Conservation (phyloP, 2,888 invertebrate genomes). For the Trypoxylon attenuatum region DNA sequence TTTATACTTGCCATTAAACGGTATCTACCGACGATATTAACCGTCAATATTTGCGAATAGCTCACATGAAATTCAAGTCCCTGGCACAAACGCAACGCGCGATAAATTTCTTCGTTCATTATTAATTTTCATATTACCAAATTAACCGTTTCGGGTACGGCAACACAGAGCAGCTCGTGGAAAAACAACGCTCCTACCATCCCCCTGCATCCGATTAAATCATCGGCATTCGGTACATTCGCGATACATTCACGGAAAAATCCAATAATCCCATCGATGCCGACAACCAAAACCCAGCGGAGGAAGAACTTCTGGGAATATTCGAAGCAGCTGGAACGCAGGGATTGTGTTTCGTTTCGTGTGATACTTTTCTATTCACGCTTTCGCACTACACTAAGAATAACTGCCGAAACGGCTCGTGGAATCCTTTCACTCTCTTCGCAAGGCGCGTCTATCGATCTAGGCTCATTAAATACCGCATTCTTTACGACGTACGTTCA, state of each 20-base stretch:
- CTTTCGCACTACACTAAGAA: too few relatives aligned
- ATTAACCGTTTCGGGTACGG: neutral
- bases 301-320: too few relatives aligned
- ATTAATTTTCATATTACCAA: slow-evolving; percentile 25
- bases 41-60: slow-evolving; percentile 43
- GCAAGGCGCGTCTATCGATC: too few relatives aligned
- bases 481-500: too few relatives aligned
- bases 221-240: neutral
- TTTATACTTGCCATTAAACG: slow-evolving; percentile 37
- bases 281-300: too few relatives aligned
- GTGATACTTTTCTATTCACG: too few relatives aligned
- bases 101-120: slow-evolving; percentile 16
- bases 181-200: neutral
- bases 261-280: neutral
- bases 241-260: neutral
- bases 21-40: slow-evolving; percentile 39
- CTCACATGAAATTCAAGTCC: slow-evolving; percentile 32
- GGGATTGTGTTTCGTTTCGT: too few relatives aligned
- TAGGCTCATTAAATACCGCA: too few relatives aligned
- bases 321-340: too few relatives aligned
- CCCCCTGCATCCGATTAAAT: slow-evolving; percentile 1
- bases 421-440: too few relatives aligned
- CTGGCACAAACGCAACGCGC: slow-evolving; percentile 1
- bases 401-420: too few relatives aligned
- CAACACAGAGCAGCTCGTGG: neutral